Evolutionary conservation across 92 coral and sea anemone species (phyloP).

Genomic region (Micromussa lordhowensis): DNA sequence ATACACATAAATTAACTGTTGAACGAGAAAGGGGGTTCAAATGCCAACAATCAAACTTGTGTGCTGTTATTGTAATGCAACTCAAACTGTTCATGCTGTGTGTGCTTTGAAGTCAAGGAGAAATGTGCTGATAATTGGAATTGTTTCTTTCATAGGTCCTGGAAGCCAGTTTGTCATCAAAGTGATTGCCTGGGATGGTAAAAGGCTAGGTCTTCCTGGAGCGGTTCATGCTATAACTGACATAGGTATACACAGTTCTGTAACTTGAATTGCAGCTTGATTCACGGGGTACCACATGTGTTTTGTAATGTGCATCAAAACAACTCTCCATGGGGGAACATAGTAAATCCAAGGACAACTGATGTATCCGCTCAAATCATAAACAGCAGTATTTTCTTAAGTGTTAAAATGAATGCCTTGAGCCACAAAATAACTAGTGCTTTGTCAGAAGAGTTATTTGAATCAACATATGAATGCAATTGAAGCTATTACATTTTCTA

Average conservation of each 20-base stretch:
- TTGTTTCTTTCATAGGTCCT: constrained; percentile 56
- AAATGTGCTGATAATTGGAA: background rate
- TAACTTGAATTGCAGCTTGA: background rate
- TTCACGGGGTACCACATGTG: background rate
- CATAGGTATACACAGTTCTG: constrained; percentile 22
- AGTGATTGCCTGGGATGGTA: constrained; percentile 81
- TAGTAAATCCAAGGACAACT: background rate
- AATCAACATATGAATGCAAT: background rate
- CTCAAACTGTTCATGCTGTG: too few relatives aligned
- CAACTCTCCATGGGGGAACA: background rate
- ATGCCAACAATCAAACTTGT: too few relatives aligned
- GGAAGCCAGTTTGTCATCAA: constrained; percentile 58
- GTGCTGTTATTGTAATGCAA: too few relatives aligned
- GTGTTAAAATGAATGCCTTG: background rate
- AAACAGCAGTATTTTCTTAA: background rate
- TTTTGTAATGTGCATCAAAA: background rate
- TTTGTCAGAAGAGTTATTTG: too few relatives aligned
- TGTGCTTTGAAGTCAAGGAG: too few relatives aligned
- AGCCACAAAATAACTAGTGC: background rate
- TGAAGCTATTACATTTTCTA: background rate
- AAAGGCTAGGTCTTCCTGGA: constrained; percentile 64
- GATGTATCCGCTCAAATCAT: background rate
- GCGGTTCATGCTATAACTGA: constrained; percentile 33
- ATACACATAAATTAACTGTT: too few relatives aligned
- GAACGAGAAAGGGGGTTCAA: too few relatives aligned